These are phyloP conservation scores for Datnioides undecimradiatus DNA, from an alignment of 2,113 vertebrate genomes.

Conservation along the genomic window DNA sequence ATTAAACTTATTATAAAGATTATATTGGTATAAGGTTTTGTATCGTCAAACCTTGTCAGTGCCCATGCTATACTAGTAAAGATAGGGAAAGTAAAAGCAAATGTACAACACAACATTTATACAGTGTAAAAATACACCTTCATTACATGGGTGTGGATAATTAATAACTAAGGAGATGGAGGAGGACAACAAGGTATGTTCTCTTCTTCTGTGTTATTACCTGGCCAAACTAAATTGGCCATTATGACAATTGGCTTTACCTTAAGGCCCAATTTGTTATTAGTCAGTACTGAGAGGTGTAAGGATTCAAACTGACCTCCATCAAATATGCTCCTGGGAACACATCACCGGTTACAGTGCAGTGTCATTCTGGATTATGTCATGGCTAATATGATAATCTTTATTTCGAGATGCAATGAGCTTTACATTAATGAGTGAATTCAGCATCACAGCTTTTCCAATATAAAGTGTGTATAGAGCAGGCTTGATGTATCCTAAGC, in stretches of 20 bases:
- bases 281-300: background rate
- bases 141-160: background rate
- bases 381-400: background rate
- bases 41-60: background rate
- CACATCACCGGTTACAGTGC: background rate
- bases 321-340: background rate
- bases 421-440: background rate
- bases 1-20: background rate
- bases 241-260: background rate
- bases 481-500: background rate
- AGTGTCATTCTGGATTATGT: background rate
- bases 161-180: background rate
- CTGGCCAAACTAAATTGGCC: background rate
- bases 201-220: background rate
- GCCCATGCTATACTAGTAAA: background rate
- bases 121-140: background rate
- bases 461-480: background rate
- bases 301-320: background rate
- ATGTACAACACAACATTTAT: background rate
- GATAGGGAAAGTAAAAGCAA: background rate
- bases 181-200: too few species aligned
- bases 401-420: background rate
- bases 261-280: background rate
- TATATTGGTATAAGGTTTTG: background rate
- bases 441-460: background rate